Conservation (phyloP, 2,888 invertebrate genomes). For the Ischnura elegans region DNA sequence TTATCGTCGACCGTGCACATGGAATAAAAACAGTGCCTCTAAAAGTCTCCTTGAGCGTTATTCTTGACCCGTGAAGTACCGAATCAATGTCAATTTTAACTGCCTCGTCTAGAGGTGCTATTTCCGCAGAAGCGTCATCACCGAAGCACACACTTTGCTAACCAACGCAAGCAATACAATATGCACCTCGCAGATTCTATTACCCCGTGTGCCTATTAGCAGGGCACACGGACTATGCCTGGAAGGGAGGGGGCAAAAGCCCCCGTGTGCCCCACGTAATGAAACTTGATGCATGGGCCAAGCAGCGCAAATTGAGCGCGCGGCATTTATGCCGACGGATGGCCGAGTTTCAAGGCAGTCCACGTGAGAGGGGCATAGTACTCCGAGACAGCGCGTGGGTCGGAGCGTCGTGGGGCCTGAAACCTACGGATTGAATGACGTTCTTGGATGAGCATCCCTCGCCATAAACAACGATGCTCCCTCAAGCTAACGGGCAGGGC, state of each 20-base stretch:
- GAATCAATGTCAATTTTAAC: neutral
- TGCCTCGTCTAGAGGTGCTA: neutral
- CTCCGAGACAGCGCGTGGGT: neutral
- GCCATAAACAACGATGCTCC: neutral
- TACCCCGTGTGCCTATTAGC: neutral
- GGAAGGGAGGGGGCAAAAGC: neutral
- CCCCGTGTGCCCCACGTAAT: neutral
- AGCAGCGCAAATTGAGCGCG: neutral
- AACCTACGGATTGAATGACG: neutral
- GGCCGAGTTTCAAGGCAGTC: neutral
- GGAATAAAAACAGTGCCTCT: neutral
- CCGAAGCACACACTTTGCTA: neutral
- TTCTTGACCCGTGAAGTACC: neutral
- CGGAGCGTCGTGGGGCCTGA: neutral
- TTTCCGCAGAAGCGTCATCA: neutral
- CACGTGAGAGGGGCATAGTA: neutral
- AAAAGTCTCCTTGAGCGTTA: neutral
- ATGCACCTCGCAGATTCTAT: neutral
- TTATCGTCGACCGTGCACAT: neutral
- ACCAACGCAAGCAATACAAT: neutral
- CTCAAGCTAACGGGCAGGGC: neutral
- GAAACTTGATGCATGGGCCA: conserved; percentile 27
- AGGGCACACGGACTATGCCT: neutral
- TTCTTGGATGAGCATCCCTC: neutral
- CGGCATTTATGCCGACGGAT: neutral